Evolutionary conservation across 2,113 vertebrate genomes (phyloP).

Genomic region (Tupaia chinensis): DNA sequence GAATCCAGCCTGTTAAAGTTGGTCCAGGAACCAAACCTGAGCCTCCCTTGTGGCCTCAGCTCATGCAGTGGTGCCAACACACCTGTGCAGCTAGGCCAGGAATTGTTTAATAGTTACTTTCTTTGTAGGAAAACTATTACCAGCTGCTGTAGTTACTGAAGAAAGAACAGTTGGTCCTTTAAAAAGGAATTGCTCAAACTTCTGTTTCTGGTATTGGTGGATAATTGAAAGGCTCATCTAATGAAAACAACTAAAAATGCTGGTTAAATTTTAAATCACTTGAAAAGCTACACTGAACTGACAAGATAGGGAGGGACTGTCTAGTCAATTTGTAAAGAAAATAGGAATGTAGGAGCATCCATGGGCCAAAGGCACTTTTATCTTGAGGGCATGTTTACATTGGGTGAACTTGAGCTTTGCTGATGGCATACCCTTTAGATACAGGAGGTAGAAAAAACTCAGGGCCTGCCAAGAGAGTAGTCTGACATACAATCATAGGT

Average conservation of each 20-base stretch:
- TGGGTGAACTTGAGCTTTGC: neutral
- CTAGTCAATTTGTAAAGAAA: neutral
- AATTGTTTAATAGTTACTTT: neutral
- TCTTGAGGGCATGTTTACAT: neutral
- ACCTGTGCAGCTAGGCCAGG: neutral
- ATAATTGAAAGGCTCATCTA: neutral
- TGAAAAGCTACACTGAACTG: neutral
- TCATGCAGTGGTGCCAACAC: too few species aligned
- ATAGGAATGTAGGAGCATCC: neutral
- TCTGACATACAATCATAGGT: neutral
- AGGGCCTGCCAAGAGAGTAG: neutral
- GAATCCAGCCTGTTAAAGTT: too few species aligned
- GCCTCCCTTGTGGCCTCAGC: too few species aligned
- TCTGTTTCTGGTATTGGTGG: neutral
- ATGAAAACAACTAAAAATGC: conserved; percentile 34
- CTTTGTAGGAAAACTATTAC: neutral
- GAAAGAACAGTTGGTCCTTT: neutral
- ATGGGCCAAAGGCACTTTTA: neutral
- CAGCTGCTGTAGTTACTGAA: neutral
- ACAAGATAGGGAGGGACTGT: neutral
- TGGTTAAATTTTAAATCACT: conserved; percentile 18
- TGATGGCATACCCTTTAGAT: neutral
- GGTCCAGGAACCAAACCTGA: too few species aligned
- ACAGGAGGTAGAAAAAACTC: neutral
- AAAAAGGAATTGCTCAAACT: neutral